phyloP scores from a whole-genome alignment of 2,113 vertebrate species.

The Crotalus viridis region DNA sequence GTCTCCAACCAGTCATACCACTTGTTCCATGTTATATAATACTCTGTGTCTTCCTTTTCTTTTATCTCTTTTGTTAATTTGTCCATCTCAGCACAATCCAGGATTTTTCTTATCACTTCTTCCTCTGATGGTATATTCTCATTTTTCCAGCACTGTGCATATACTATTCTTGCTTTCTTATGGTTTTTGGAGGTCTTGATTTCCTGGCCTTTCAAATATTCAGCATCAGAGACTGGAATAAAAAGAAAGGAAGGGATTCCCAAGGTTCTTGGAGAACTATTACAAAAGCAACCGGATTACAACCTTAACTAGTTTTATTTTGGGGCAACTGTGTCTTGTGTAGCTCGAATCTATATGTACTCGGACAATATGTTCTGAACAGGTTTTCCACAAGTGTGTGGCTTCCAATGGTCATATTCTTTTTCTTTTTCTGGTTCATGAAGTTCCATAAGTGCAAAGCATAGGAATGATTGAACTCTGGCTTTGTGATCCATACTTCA shows the following conservation, averaged over 20 bases:
- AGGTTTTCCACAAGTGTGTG: constrained; percentile 72
- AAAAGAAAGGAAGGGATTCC: background rate
- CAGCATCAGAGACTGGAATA: background rate
- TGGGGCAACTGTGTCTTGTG: background rate
- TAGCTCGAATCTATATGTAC: constrained; percentile 59
- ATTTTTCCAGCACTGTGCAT: no score
- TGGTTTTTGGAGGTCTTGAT: background rate
- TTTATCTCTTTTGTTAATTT: no score
- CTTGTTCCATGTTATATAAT: no score
- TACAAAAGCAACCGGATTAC: background rate
- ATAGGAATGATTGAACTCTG: constrained; percentile 68
- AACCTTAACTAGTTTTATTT: background rate
- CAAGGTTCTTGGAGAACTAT: background rate
- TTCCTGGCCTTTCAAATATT: background rate
- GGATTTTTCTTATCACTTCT: no score
- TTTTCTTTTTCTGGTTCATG: constrained; percentile 68
- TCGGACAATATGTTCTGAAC: constrained; percentile 70
- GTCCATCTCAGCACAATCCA: no score
- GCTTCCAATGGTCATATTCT: constrained; percentile 60
- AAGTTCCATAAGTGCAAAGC: constrained; percentile 77
- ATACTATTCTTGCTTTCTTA: background rate
- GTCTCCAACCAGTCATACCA: no score
- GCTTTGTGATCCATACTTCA: constrained; percentile 66
- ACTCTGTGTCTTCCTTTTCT: no score
- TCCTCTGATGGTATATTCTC: no score